phyloP scores from a whole-genome alignment of 2,113 vertebrate genomes.

The Xenus cinereus region DNA sequence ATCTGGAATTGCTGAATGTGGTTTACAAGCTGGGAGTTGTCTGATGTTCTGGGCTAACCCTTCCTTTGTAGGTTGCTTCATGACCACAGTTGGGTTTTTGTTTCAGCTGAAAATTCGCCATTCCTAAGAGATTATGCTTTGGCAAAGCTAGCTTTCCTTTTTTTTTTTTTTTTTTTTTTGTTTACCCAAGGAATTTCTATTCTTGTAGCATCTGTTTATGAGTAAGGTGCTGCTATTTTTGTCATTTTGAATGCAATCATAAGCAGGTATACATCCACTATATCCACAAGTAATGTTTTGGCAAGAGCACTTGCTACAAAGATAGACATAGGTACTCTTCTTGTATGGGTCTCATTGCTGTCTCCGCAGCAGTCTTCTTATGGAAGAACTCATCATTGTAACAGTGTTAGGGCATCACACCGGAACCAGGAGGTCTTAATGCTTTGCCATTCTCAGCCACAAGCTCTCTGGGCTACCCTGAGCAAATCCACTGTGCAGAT shows the following conservation, averaged over 20 bases:
- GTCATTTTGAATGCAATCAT: not conserved
- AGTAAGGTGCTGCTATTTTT: not conserved
- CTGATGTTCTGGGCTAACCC: not conserved
- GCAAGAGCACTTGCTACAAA: not conserved
- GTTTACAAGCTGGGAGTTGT: not conserved
- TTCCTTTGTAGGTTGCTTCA: constrained; percentile 7
- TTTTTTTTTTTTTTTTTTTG: not conserved
- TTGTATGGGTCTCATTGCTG: not conserved
- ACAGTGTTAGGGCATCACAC: not conserved
- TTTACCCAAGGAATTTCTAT: not conserved
- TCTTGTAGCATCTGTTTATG: not conserved
- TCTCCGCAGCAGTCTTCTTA: not conserved
- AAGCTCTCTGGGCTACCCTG: not conserved
- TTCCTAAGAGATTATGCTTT: not conserved
- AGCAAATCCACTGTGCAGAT: not conserved
- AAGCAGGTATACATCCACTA: not conserved
- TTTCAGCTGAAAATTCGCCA: not conserved
- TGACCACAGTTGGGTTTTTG: not conserved
- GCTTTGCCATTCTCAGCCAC: not conserved
- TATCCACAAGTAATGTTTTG: not conserved
- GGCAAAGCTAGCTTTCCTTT: not conserved
- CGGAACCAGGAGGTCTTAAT: not conserved
- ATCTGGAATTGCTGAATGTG: not conserved
- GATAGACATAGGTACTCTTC: not conserved
- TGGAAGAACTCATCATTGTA: not conserved